A percentile compares a stretch with the other conserved stretches of the same genome.
phyloP scores from a whole-genome alignment of 2,888 invertebrate genomes.

The Parascotia fuliginaria region DNA sequence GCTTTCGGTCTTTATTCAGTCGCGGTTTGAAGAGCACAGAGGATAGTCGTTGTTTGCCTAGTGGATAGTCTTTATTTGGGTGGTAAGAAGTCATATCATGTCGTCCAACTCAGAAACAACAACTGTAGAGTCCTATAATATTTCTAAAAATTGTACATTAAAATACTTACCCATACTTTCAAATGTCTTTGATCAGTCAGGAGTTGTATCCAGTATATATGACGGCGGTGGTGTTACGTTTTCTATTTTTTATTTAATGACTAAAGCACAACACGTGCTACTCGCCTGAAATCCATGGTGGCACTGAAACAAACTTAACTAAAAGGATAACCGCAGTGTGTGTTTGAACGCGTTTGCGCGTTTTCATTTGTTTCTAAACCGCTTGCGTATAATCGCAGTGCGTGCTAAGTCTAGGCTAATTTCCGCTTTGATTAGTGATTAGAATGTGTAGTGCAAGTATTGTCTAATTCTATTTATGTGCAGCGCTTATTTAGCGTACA shows the following conservation, averaged over 20 bases:
- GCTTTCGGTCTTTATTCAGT: conserved; percentile 3
- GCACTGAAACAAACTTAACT: conserved; percentile 4
- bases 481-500: no score
- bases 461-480: no score
- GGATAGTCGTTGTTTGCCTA: neutral
- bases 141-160: neutral
- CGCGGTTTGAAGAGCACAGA: neutral
- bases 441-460: no score
- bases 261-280: conserved; percentile 1
- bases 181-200: neutral
- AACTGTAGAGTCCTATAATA: neutral
- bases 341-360: neutral
- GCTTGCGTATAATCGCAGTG: neutral
- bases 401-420: no score
- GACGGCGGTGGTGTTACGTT: neutral
- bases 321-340: conserved; percentile 12
- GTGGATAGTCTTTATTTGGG: neutral
- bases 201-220: neutral
- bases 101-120: conserved; percentile 1
- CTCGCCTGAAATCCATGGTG: conserved; percentile 8
- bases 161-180: no score
- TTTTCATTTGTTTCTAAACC: neutral
- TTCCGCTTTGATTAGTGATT: no score
- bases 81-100: neutral
- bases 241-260: conserved; percentile 5